These are phyloP conservation scores for Spermophilus dauricus DNA, from an alignment of 2,113 vertebrate species.

Conservation along the genomic window DNA sequence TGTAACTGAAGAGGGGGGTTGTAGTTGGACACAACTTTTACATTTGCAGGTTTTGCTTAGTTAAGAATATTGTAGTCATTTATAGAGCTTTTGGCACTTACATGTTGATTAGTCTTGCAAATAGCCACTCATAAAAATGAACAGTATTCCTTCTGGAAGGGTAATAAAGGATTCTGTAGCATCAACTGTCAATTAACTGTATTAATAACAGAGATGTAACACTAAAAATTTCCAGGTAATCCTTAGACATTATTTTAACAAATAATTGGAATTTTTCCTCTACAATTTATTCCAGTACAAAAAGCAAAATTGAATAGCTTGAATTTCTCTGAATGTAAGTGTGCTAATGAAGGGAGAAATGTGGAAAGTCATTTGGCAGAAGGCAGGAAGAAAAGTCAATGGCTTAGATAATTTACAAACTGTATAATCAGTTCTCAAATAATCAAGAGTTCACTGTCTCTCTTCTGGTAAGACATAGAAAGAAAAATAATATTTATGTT, in stretches of 20 bases:
- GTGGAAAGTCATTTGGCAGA: background rate
- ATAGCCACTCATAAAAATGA: slow-evolving; percentile 40
- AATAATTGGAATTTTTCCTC: slow-evolving; percentile 41
- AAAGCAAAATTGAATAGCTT: slow-evolving; percentile 24
- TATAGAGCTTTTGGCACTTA: background rate
- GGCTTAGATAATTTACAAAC: slow-evolving; percentile 48
- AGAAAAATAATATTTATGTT: background rate
- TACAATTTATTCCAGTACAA: background rate
- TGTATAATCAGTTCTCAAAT: background rate
- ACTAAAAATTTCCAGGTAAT: slow-evolving; percentile 35
- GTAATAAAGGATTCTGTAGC: background rate
- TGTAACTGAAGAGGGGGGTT: background rate
- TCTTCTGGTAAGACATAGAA: background rate
- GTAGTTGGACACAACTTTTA: background rate
- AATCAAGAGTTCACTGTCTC: background rate
- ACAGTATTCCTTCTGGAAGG: background rate
- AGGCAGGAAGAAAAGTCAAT: background rate
- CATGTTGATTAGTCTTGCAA: slow-evolving; percentile 31
- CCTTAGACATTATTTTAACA: slow-evolving; percentile 16
- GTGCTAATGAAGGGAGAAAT: slow-evolving; percentile 3
- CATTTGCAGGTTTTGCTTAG: background rate
- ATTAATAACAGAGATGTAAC: background rate
- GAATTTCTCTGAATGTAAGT: slow-evolving; percentile 20
- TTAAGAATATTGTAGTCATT: background rate
- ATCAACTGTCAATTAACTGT: slow-evolving; percentile 36